Conservation (phyloP, 2,113 vertebrate genomes). For the cat (Felis catus) region F.catus_Fca126_mat1.0 CM031420.1:1870501-1871000, state of each 20-base stretch:
- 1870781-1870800: not conserved
- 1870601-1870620: not conserved
- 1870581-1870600: not conserved
- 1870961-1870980: not conserved
- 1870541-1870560: not conserved
- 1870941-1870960: not conserved
- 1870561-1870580: not conserved
- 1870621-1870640: not conserved
- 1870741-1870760: not conserved
- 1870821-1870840: not conserved
- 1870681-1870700: not conserved
- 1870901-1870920: not conserved
- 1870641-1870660: not conserved
- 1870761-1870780: not conserved
- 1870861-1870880: not conserved
- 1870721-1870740: not conserved
- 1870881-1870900: rapidly evolving
- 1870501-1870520: not conserved
- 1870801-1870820: not conserved
- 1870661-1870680: not conserved
- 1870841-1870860: not conserved
- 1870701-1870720: not conserved
- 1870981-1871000: not conserved
- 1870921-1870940: not conserved
- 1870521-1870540: not conserved